Base-by-base conservation (phyloP, 1,140 invertebrate genomes). In the Drosophila kikkawai region DNA sequence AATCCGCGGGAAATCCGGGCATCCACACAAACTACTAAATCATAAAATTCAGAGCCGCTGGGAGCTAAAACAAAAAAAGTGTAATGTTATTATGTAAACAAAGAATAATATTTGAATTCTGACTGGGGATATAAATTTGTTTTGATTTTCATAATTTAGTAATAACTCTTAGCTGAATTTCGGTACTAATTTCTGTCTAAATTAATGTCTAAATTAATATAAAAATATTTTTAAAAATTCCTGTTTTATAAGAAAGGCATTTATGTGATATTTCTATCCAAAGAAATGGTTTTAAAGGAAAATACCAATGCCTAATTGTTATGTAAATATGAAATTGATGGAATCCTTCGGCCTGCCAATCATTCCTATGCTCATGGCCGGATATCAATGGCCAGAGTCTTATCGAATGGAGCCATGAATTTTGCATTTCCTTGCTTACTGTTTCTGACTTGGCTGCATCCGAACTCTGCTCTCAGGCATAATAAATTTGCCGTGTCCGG, bases 401-500 rank as follows among this genome's bases (percentile, higher is more conserved):
- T 13, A 70, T 22, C 48, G 32, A 45, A 44, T 37, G 37, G 39
- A 45, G 32, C 9, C 26, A 45, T 70, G 64, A 29, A 70, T 48
- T 71, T 71, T 70, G 42, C 50, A 71, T 76, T 36, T 19, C 39
- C 22, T 32, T 34, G 44, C 41, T 57, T 48, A 37, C 58, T 74
- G 41, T 67, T 57, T 50, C 50, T 45, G 47, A 32, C 15, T 51
- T 45, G 47, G 65, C 51, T 71, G 66, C 69, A 59, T 22, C 12
- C n/a, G 17, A 55, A 59, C 63, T 63, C 50, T 45, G 50, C 69
- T 53, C 57, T 51, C 32, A 60, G 57, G 65, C 80, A 74, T 69
- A 73, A 87, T 77, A 80, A 87, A 71, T 71, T 73, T 48, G 66
- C 47, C 67, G 70, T 51, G 56, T 80, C 45, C 22, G 64, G 44